phyloP scores from a whole-genome alignment of 1,140 invertebrate species.

The Contarinia nasturtii region DNA sequence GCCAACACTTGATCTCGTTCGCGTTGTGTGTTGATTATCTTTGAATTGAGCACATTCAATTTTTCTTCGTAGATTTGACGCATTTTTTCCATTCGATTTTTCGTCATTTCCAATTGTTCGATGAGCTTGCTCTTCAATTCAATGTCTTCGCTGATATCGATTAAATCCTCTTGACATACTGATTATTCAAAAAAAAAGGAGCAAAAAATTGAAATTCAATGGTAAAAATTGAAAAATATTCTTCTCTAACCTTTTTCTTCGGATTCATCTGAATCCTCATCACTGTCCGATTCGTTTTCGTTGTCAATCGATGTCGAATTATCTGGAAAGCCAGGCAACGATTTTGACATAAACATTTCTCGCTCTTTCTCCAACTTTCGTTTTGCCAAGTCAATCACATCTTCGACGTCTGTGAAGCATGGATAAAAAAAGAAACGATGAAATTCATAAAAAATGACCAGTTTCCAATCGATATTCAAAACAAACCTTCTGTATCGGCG shows the following conservation, averaged over 20 bases:
- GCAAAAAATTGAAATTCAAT: no score
- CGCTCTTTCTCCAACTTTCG: conserved; percentile 28
- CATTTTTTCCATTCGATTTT: conserved; percentile 64
- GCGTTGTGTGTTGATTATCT: conserved; percentile 75
- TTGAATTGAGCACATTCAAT: conserved; percentile 65
- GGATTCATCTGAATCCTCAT: conserved; percentile 27
- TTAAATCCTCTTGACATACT: conserved; percentile 39
- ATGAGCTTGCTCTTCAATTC: conserved; percentile 84
- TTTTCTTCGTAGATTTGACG: conserved; percentile 88
- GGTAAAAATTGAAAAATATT: neutral
- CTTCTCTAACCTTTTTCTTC: conserved; percentile 26
- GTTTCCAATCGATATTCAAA: neutral
- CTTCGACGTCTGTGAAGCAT: conserved; percentile 7
- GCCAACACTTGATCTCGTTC: conserved; percentile 86
- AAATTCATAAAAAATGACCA: neutral
- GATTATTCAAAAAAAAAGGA: no score
- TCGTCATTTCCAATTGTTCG: conserved; percentile 78
- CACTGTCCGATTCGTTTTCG: conserved; percentile 38
- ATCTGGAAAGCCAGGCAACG: conserved; percentile 14
- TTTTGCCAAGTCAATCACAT: conserved; percentile 33
- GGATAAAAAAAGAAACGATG: neutral
- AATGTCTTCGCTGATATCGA: conserved; percentile 73
- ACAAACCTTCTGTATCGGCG: neutral
- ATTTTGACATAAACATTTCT: conserved; percentile 14
- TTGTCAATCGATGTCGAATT: conserved; percentile 28